Base-by-base conservation (phyloP, 2,797 vertebrate genomes). In the Eidolon dupreanum region DNA sequence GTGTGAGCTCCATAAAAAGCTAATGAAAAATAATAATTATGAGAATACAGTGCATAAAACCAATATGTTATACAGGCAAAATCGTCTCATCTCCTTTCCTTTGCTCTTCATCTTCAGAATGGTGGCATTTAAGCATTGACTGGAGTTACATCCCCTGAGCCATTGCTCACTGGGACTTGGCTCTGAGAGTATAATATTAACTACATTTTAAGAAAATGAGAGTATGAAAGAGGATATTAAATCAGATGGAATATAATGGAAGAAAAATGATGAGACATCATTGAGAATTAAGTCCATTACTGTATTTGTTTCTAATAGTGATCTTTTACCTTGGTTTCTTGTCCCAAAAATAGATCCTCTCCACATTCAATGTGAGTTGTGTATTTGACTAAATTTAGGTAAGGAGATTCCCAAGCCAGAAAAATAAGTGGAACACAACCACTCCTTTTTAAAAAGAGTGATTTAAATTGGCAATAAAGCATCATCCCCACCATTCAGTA, bases 121-220 rank as follows among this genome's bases (percentile, higher is more conserved):
- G 19, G 1, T 71, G 3, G 31, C 36, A 55, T 96, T 81, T 73
- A 81, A 53, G 16, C 33, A 31, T 20, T 92, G 49, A 84, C 70
- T 15, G 26, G 41, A 70, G 66, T 43, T 11, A 46, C 3, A 22
- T 59, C 17, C 70, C 20, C 22, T 12, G 20, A 93, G 43, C n/a
- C 61, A 36, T 33, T 31, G 53, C 36, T 87, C 81, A 26, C 28
- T 78, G 55, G 73, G 63, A 90, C 85, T 79, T 75, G 61, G 22
- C 28, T 97, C 68, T 49, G 16, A 88, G 51, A 91, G 26, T 66
- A 0, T 43, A 61, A 83, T 8, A 28, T 41, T 95, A 93, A 93
- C 89, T 88, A 68, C 88, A 92, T 24, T 93, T 94, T 75, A 91
- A 93, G 61, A 84, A 96, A 96, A 75, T 36, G 28, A 91, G 20